Percentiles rank a stretch among this genome's conserved stretches.
These are phyloP conservation scores for Penaeus indicus DNA, from an alignment of 1,140 invertebrate species.

Conservation along the genomic window DNA sequence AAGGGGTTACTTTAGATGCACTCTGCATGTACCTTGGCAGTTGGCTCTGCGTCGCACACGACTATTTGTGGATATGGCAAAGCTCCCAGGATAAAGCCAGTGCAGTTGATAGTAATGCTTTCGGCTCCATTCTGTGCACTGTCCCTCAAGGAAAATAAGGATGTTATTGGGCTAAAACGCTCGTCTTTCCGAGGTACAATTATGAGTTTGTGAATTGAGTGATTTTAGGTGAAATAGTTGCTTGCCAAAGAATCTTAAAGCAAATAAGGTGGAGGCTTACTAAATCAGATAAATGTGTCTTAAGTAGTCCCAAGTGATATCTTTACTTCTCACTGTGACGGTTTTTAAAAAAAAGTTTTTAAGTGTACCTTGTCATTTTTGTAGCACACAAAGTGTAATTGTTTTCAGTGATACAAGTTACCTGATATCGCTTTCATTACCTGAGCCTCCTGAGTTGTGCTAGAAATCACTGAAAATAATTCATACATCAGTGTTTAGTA, in stretches of 20 bases:
- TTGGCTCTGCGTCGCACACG: slow-evolving; percentile 42
- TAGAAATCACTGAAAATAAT: background rate
- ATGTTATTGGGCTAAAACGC: background rate
- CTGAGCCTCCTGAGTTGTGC: background rate
- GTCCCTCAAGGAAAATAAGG: slow-evolving; percentile 16
- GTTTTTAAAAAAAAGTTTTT: too few species aligned
- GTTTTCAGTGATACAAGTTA: too few species aligned
- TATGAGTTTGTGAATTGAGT: background rate
- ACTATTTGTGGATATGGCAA: slow-evolving; percentile 46
- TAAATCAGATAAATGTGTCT: too few species aligned
- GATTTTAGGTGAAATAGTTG: slow-evolving; percentile 2
- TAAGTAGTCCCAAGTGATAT: too few species aligned
- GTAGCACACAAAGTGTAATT: too few species aligned
- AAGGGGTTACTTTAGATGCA: slow-evolving; percentile 13
- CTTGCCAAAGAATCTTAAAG: background rate
- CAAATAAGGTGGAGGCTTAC: too few species aligned
- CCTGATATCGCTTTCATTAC: too few species aligned
- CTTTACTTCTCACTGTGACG: too few species aligned
- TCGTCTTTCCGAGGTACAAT: too few species aligned
- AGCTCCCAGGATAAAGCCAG: background rate
- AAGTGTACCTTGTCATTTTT: too few species aligned
- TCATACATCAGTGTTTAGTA: background rate
- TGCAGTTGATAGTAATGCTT: slow-evolving; percentile 48
- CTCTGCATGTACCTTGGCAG: slow-evolving; percentile 33
- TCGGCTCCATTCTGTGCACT: slow-evolving; percentile 41